Conservation (phyloP, 2,797 vertebrate species). For the Syngnathus rostellatus region DNA sequence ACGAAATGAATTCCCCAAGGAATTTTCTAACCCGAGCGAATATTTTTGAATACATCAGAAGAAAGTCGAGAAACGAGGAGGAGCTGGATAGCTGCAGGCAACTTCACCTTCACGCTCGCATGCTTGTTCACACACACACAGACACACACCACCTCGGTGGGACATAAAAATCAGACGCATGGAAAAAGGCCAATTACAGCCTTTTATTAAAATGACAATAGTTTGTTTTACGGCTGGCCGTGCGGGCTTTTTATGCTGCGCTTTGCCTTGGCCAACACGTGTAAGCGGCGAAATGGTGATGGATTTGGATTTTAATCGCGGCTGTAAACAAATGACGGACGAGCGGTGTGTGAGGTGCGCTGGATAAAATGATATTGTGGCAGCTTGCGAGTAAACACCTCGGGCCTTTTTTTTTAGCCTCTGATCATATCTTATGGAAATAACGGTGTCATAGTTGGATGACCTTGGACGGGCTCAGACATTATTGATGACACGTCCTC, state of each 20-base stretch:
- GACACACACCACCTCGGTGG: neutral
- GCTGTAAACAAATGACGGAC: neutral
- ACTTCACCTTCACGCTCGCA: neutral
- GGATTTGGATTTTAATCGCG: conserved; percentile 2
- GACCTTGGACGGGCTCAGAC: conserved; percentile 10
- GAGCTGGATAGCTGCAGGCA: neutral
- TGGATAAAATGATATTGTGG: neutral
- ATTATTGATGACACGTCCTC: conserved; percentile 9
- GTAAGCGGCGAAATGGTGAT: neutral
- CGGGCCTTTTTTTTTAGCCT: conserved; percentile 1
- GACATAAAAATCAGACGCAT: neutral
- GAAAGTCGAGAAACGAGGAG: too few species aligned
- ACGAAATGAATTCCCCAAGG: too few species aligned
- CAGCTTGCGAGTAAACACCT: neutral
- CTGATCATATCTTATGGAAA: conserved; percentile 28
- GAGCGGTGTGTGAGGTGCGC: neutral
- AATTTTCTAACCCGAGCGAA: too few species aligned
- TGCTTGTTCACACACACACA: neutral
- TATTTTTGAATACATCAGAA: too few species aligned
- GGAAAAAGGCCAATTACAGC: neutral
- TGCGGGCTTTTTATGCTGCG: neutral
- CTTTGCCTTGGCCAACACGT: neutral
- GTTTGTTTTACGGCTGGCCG: conserved; percentile 1
- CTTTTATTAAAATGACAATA: neutral
- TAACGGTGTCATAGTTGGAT: conserved; percentile 18